Conservation (phyloP, 2,888 invertebrate genomes). For the Colletes collaris region DNA sequence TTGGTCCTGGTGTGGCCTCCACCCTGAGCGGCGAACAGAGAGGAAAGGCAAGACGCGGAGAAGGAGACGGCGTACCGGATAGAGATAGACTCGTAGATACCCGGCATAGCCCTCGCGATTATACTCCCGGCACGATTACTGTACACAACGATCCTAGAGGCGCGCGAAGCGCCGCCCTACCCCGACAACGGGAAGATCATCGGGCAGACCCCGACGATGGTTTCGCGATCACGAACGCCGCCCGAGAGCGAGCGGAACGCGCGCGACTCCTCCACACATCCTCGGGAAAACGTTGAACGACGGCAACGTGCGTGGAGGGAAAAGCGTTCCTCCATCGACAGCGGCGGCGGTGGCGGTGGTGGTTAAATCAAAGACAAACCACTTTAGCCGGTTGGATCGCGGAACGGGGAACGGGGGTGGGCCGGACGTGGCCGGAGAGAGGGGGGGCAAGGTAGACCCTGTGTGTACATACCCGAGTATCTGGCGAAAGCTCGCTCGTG, state of each 20-base stretch:
- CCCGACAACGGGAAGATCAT: constrained; percentile 54
- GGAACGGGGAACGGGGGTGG: constrained; percentile 53
- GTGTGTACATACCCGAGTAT: constrained; percentile 76
- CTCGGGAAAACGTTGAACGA: constrained; percentile 50
- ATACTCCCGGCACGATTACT: constrained; percentile 62
- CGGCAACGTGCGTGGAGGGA: constrained; percentile 58
- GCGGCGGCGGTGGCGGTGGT: constrained; percentile 68
- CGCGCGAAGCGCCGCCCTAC: constrained; percentile 48
- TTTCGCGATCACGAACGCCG: constrained; percentile 61
- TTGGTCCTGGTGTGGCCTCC: constrained; percentile 51
- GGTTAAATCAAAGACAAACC: constrained; percentile 83
- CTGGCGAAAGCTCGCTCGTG: constrained; percentile 73
- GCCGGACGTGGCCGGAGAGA: constrained; percentile 29
- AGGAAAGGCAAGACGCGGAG: constrained; percentile 5
- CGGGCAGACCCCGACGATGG: constrained; percentile 46
- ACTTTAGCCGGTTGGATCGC: constrained; percentile 80
- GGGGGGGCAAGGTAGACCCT: constrained; percentile 56
- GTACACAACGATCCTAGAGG: constrained; percentile 50
- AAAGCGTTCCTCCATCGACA: constrained; percentile 62
- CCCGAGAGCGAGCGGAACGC: constrained; percentile 29
- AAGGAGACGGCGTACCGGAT: neutral
- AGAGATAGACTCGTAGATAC: constrained; percentile 23
- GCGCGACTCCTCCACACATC: constrained; percentile 57
- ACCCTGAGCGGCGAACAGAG: constrained; percentile 5
- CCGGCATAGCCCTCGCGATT: constrained; percentile 55